A percentile compares a stretch with the other conserved stretches of the same genome.
Evolutionary conservation across 1,140 invertebrate species (phyloP).

Genomic region (Wiebesia pumilae): DNA sequence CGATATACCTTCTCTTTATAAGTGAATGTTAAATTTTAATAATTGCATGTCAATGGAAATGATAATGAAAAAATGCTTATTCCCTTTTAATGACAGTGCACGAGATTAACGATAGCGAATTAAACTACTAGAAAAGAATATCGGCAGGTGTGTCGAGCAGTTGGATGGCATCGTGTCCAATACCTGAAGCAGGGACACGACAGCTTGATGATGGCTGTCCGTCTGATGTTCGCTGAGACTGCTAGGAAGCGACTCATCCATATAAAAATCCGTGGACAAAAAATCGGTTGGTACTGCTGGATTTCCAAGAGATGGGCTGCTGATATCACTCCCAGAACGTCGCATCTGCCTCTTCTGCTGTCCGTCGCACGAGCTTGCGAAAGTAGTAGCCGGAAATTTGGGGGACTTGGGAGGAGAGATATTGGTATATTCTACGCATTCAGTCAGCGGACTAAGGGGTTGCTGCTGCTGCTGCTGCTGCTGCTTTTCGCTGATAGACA

Average conservation of each 20-base stretch:
- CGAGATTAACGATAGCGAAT: not conserved
- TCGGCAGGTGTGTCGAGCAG: conserved; percentile 1
- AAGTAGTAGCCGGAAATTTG: conserved; percentile 50
- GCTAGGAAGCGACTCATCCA: conserved; percentile 87
- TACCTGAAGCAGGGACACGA: conserved; percentile 81
- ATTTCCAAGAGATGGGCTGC: conserved; percentile 65
- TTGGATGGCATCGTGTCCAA: conserved; percentile 57
- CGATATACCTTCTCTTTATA: not conserved
- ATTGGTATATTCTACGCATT: conserved; percentile 64
- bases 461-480: conserved; percentile 64
- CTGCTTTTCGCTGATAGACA: conserved; percentile 63
- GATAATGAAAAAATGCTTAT: not conserved
- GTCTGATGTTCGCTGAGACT: conserved; percentile 78
- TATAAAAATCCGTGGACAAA: conserved; percentile 88
- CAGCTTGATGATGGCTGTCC: conserved; percentile 80
- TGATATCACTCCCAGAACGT: conserved; percentile 65
- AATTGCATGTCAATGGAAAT: not conserved
- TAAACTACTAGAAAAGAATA: not conserved
- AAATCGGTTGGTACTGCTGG: conserved; percentile 77
- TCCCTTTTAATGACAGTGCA: not conserved
- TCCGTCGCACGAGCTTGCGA: conserved; percentile 66
- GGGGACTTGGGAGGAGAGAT: conserved; percentile 59
- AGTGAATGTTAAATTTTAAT: not conserved
- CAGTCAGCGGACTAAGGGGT: conserved; percentile 67
- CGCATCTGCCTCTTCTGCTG: conserved; percentile 59